A percentile compares a stretch with the other conserved stretches of the same genome.
Conservation (phyloP, 2,113 vertebrate species). For the Opisthocomus hoazin region DNA sequence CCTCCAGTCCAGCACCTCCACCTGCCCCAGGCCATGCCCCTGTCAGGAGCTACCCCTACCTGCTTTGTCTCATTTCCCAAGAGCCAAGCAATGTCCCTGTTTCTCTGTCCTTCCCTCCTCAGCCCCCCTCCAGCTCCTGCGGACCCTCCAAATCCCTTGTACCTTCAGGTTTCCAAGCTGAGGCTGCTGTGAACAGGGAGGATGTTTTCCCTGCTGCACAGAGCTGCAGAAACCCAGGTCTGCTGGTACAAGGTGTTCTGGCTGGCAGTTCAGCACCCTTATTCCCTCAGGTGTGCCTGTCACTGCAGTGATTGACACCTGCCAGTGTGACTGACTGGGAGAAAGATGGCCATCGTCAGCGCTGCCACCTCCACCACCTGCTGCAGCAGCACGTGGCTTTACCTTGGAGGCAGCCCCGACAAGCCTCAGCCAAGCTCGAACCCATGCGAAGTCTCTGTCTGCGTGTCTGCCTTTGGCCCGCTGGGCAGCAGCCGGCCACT, state of each 20-base stretch:
- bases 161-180: not conserved
- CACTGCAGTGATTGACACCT: not conserved
- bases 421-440: not conserved
- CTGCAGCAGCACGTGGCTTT: not conserved
- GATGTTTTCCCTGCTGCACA: not conserved
- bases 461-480: not conserved
- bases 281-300: not conserved
- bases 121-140: not conserved
- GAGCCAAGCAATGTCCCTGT: not conserved
- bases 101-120: not conserved
- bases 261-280: not conserved
- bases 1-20: not conserved
- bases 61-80: not conserved
- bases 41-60: not conserved
- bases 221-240: not conserved
- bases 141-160: not conserved
- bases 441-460: not conserved
- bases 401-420: not conserved
- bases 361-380: not conserved
- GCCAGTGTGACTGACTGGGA: not conserved
- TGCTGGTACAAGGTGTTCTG: not conserved
- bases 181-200: not conserved
- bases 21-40: too few relatives aligned
- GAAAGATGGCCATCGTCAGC: not conserved
- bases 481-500: accelerated